Conservation (phyloP, 1,140 invertebrate species). For the Camponotus pennsylvanicus region DNA sequence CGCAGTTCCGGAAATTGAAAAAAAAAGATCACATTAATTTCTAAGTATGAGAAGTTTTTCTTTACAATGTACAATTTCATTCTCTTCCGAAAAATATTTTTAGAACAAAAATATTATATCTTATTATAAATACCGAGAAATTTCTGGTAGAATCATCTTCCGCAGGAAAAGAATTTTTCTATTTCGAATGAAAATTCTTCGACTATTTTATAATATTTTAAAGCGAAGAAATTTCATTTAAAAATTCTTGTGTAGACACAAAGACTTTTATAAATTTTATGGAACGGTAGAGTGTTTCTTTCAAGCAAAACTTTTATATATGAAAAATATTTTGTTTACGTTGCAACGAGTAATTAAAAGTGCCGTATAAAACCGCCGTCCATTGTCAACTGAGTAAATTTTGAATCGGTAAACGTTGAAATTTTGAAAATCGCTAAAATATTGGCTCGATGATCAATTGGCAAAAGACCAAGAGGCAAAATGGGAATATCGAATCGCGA, state of each 20-base stretch:
- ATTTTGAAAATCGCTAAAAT: conserved; percentile 22
- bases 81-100: not conserved
- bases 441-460: not conserved
- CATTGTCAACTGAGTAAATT: not conserved
- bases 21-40: not conserved
- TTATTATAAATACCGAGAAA: not conserved
- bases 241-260: not conserved
- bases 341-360: conserved; percentile 11
- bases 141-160: not conserved
- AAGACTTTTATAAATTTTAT: too few relatives aligned
- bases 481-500: conserved; percentile 5
- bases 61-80: not conserved
- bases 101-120: not conserved
- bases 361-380: not conserved
- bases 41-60: not conserved
- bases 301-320: not conserved
- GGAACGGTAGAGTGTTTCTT: not conserved
- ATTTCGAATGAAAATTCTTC: not conserved
- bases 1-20: conserved; percentile 19
- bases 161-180: not conserved
- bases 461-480: conserved; percentile 7
- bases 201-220: not conserved
- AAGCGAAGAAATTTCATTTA: not conserved
- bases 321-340: not conserved
- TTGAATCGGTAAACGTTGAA: too few relatives aligned